A percentile compares a stretch with the other conserved stretches of the same genome.
Evolutionary conservation across 2,113 vertebrate species (phyloP).

Genomic region (Bambusicola thoracicus): DNA sequence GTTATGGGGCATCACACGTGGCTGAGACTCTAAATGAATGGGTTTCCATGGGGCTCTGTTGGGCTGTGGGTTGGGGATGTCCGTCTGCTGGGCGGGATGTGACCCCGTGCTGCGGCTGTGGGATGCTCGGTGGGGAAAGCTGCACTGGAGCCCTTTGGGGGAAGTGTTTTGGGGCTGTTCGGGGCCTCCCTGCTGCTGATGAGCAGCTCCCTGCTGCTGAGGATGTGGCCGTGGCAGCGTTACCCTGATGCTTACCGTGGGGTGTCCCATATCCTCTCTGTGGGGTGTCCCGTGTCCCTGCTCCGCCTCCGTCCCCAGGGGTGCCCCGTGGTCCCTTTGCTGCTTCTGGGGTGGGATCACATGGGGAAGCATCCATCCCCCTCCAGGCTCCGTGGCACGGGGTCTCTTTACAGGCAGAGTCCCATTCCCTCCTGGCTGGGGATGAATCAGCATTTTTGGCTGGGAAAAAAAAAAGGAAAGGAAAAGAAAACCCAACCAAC

Average conservation of each 20-base stretch:
- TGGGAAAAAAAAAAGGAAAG: background rate
- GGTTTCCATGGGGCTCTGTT: background rate
- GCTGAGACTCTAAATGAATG: background rate
- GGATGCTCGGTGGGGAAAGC: background rate
- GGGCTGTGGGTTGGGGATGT: background rate
- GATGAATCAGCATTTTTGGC: constrained; percentile 59
- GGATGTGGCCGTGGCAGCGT: background rate
- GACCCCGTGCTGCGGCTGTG: background rate
- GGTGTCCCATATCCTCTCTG: background rate
- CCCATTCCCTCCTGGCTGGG: background rate
- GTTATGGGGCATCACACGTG: no score
- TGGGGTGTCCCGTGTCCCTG: background rate
- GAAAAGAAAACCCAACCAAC: no score
- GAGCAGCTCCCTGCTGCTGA: background rate
- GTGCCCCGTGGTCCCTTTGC: background rate
- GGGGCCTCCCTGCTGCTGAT: background rate
- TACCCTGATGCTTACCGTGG: background rate
- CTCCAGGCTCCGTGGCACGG: background rate
- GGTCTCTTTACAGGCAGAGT: background rate
- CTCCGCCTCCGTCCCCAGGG: background rate
- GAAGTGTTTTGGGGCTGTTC: background rate
- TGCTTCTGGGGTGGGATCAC: background rate
- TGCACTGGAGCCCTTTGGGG: background rate
- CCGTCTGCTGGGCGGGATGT: background rate
- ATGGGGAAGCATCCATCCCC: no score